Base-by-base conservation (phyloP, 2,888 invertebrate genomes). In the Sialis fuliginosa region DNA sequence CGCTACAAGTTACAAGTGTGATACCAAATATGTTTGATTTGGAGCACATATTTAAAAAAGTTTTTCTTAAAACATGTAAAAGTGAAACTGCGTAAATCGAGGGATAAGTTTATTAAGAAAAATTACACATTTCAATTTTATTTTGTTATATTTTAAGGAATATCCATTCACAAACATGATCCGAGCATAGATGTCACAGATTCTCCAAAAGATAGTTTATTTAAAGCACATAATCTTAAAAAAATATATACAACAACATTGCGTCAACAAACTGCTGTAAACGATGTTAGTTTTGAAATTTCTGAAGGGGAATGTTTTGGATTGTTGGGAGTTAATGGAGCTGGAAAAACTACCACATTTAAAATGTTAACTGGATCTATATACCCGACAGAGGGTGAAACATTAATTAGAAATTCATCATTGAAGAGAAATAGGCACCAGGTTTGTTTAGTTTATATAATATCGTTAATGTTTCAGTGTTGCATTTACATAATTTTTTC, bases 261-360 rank as follows among this genome's bases (percentile, higher is more conserved):
- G 22, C 22, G 22, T 22, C 22, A 22, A 22, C 22, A 22, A 42
- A 54, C 67, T 39, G 81, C 81, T 1, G 81, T 85, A 1, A 67
- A 72, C 40, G 75, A 77, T 9, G 60, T 86, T 46, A 77, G 71
- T 57, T 79, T 88, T 58, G 75, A 75, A 0, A 77, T 86, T 6
- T 72, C 70, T 42, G 52, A 56, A 58, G 81, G 83, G 3, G 84
- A 87, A 63, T 89, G 88, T 57, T 85, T 88, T 58, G 89, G 89
- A 1, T 66, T 89, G 32, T 66, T 90, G 47, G 89, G 89, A 0
- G 79, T 85, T n/a, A 89, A 89, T 61, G 88, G 89, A 8, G 88
- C 89, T 1, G 89, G 88, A 6, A 89, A 89, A 63, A 81, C 85
- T 0, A 81, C 80, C 4, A 86, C 88, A 0, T 92, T 92, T 63